Conservation (phyloP, 2,888 invertebrate genomes). For the Spisula solida region DNA sequence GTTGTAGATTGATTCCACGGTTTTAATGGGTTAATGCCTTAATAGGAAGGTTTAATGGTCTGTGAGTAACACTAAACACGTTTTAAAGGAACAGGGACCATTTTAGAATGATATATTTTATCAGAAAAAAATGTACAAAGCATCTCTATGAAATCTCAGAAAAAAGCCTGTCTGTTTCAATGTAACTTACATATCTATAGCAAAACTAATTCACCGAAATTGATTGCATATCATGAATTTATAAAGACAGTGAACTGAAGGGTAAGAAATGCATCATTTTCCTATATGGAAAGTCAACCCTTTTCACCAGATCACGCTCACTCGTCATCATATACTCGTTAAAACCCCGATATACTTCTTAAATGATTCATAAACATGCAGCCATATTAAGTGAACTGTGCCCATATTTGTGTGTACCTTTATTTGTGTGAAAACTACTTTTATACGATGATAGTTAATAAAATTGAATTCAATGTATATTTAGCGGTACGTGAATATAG, state of each 20-base stretch:
- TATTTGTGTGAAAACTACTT: not conserved
- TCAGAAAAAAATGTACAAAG: not conserved
- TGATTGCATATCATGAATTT: not conserved
- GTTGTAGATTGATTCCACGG: slow-evolving; percentile 45
- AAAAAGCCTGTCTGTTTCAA: no score
- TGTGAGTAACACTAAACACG: not conserved
- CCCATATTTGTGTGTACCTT: no score
- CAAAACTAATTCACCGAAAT: not conserved
- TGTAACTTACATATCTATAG: not conserved
- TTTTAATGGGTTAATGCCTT: not conserved
- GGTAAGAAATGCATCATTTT: not conserved
- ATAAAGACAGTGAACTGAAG: not conserved
- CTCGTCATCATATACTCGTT: not conserved
- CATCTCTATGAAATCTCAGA: no score
- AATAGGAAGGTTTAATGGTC: not conserved
- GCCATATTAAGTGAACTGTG: not conserved
- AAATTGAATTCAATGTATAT: no score
- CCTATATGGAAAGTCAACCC: not conserved
- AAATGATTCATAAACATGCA: not conserved
- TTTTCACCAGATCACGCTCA: slow-evolving; percentile 38
- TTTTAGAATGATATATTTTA: not conserved
- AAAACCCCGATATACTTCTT: not conserved
- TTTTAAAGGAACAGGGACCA: not conserved
- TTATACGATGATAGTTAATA: no score
- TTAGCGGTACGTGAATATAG: no score